Evolutionary conservation across 2,888 invertebrate genomes (phyloP).

Genomic region (Drosophila quinaria): DNA sequence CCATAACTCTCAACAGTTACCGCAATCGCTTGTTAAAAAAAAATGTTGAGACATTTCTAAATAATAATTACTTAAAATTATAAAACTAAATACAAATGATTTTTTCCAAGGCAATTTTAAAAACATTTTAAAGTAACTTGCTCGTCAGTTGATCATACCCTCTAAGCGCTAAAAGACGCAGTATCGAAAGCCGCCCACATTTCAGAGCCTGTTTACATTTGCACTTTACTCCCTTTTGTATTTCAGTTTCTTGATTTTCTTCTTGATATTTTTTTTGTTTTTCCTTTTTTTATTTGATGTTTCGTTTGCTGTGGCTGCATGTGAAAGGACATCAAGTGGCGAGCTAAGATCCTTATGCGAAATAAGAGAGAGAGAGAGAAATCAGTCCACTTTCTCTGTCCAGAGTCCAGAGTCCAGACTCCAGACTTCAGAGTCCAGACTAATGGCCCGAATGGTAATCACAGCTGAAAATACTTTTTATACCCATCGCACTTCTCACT

Average conservation of each 20-base stretch:
- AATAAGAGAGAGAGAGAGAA: too few species aligned
- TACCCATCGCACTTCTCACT: background rate
- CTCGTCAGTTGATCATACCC: slow-evolving; percentile 7
- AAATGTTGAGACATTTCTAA: too few species aligned
- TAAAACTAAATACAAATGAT: too few species aligned
- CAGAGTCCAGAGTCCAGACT: background rate
- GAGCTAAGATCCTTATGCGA: slow-evolving; percentile 38
- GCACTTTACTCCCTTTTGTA: slow-evolving; percentile 1
- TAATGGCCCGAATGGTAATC: slow-evolving; percentile 61
- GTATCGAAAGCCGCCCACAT: slow-evolving; percentile 28
- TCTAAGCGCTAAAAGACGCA: background rate
- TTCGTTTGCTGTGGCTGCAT: slow-evolving; percentile 31
- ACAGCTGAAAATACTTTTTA: slow-evolving; percentile 34
- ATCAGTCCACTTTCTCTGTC: slow-evolving; percentile 39
- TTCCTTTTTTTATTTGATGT: slow-evolving; percentile 25
- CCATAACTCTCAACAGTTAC: too few species aligned
- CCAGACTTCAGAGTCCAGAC: slow-evolving; percentile 5
- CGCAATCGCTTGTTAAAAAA: too few species aligned
- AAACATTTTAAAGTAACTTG: background rate
- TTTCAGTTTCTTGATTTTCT: slow-evolving; percentile 9
- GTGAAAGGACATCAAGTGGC: slow-evolving; percentile 53
- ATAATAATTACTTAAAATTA: too few species aligned
- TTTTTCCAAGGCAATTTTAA: too few species aligned
- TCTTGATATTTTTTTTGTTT: slow-evolving; percentile 8
- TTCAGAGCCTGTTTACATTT: slow-evolving; percentile 41